Percentiles rank a stretch among this genome's conserved stretches.
phyloP scores from a whole-genome alignment of 2,888 invertebrate species.

The Antheraea assamensis region DNA sequence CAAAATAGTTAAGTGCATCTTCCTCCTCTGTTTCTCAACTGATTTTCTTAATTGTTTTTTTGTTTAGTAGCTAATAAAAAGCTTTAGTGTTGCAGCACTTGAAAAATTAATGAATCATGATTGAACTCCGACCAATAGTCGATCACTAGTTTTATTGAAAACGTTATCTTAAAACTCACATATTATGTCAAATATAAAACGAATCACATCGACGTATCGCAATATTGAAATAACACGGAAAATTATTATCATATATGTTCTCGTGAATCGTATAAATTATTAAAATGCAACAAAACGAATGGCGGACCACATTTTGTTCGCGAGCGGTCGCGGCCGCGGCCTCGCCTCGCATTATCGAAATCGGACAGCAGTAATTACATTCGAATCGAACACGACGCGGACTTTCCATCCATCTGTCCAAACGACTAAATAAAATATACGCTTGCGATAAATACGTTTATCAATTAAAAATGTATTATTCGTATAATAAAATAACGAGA shows the following conservation, averaged over 20 bases:
- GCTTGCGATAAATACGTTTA: constrained; percentile 62
- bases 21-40: too few relatives aligned
- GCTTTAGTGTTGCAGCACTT: too few relatives aligned
- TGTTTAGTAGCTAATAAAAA: too few relatives aligned
- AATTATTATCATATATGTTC: constrained; percentile 69
- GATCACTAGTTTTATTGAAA: neutral
- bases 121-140: too few relatives aligned
- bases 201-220: neutral
- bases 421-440: constrained; percentile 67
- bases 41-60: too few relatives aligned
- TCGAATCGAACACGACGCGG: constrained; percentile 69
- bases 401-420: constrained; percentile 66
- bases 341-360: constrained; percentile 77
- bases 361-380: constrained; percentile 80
- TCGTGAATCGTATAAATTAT: constrained; percentile 70
- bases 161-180: neutral
- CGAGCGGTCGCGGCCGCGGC: constrained; percentile 65
- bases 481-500: constrained; percentile 44
- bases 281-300: constrained; percentile 76
- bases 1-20: too few relatives aligned
- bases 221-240: constrained; percentile 63
- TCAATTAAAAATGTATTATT: constrained; percentile 63
- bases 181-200: neutral
- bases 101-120: too few relatives aligned
- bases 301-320: constrained; percentile 70